Evolutionary conservation across 2,888 invertebrate species (phyloP), one percentile per base, ranked within the genome.

Genomic region (Poecilus cupreus): DNA sequence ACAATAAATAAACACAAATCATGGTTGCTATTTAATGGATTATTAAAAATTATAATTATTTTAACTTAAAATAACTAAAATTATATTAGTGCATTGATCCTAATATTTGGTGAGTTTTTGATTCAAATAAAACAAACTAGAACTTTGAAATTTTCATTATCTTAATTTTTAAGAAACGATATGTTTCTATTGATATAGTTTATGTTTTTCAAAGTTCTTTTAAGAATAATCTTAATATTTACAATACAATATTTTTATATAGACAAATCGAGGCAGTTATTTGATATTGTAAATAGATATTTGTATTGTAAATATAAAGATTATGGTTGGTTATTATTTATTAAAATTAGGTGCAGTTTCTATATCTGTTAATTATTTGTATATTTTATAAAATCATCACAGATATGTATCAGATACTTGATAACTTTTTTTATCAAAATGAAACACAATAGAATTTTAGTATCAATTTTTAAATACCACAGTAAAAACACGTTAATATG

Each of bases 301-400:
- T n/a, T 43, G 43, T 16, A 43, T 43, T 43, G n/a, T 43, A 43
- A 43, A 43, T 43, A 43, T 43, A 43, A n/a, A 43, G n/a, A n/a
- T 13, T 4, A 43, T 43, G n/a, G 43, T n/a, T 22, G 3, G 5
- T 60, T 22, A 20, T 5, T 32, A 32, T 5, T 5, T 32, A 32
- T 32, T 32, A 32, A 32, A 32, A 32, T 32, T 32, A 1, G 5
- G 32, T 32, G 32, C 32, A 32, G 8, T 32, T 5, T 32, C 32
- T 32, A 32, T 32, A 32, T 32, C 32, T 32, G 32, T 32, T 54
- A 54, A 54, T 22, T 54, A 22, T 22, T 11, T 60, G 26, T 72
- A 46, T 72, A 72, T 72, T 13, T 46, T 72, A 72, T 72, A 46
- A 72, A 72, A 60, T 77, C 77, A 77, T 77, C 77, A 77, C 77